A percentile compares a stretch with the other conserved stretches of the same genome.
phyloP scores from a whole-genome alignment of 2,888 invertebrate species.

The Monoplex corrugatus region DNA sequence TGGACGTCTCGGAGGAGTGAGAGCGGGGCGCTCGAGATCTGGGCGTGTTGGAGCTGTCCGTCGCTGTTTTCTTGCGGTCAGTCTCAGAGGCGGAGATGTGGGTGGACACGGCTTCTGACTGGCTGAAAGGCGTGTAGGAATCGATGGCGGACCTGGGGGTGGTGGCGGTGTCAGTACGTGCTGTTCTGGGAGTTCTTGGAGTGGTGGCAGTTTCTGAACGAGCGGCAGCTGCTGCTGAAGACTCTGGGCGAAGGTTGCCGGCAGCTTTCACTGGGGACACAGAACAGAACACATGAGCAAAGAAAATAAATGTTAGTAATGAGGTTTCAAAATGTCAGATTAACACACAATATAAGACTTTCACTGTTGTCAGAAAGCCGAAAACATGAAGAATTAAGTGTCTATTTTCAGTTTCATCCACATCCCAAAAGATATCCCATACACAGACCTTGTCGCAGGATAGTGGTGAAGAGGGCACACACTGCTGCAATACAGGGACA shows the following conservation, averaged over 20 bases:
- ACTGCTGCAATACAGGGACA: no score
- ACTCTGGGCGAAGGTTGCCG: conserved; percentile 36
- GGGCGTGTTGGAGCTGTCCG: conserved; percentile 42
- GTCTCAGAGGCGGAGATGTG: conserved; percentile 43
- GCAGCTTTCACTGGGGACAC: conserved; percentile 12
- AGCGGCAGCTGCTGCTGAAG: not conserved
- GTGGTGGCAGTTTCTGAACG: conserved; percentile 10
- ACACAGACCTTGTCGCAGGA: no score
- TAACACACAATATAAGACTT: no score
- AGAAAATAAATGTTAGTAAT: no score
- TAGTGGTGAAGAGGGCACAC: no score
- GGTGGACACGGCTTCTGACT: conserved; percentile 40
- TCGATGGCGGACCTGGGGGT: not conserved
- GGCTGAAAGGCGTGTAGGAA: conserved; percentile 31
- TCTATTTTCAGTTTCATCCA: no score
- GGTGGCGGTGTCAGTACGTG: not conserved
- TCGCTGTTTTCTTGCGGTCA: not conserved
- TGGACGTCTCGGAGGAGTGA: conserved; percentile 65
- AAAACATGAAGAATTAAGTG: no score
- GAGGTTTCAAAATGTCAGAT: no score
- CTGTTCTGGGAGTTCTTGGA: not conserved
- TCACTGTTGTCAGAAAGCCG: no score
- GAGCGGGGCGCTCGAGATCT: conserved; percentile 21
- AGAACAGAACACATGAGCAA: not conserved
- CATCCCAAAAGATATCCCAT: no score